Evolutionary conservation across 1,140 invertebrate genomes (phyloP), one percentile per base, ranked within the genome.

Genomic region (Phenacoccus solenopsis): DNA sequence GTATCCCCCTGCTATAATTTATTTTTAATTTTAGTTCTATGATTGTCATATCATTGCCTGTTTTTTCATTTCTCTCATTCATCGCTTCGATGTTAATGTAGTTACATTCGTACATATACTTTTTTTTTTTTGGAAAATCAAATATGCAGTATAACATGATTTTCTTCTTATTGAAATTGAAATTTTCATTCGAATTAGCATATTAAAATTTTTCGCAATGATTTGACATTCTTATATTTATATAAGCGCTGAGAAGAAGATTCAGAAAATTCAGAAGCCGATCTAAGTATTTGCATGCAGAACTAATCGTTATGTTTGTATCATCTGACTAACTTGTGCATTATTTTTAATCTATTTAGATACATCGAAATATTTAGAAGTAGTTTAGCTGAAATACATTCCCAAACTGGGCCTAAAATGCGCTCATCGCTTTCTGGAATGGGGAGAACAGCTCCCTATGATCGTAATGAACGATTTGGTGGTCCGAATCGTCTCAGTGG

Each of bases 341-440:
- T 73, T 70, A 24, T 73, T 57, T 64, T 71, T 27, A 28, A 57
- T 70, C 72, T 70, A 24, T 74, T 72, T 80, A 96, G 93, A 81
- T 96, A 96, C 81, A 95, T 96, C 78, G 93, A 96, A 81, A 92
- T 96, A 79, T 96, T 96, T 83, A 84, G 90, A 76, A 94, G 91
- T 79, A 90, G 87, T 73, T 83, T 91, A 70, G 85, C 87, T 68
- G 93, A 96, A 81, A 68, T 72, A 21, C 32, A 64, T 64, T 64
- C 59, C 22, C 59, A 64, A 64, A 64, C 59, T 3, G 59, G 59
- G 25, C 59, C 59, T 10, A 64, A 64, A 24, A 64, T 64, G 59
- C 59, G 59, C 13, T 64, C 59, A 24, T 64, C 59, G 2, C 13
- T 64, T 13, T 64, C 59, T 4, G 16, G 22, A 24, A 4, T 64